Conservation (phyloP, 2,888 invertebrate genomes). For the Euproctis similis region DNA sequence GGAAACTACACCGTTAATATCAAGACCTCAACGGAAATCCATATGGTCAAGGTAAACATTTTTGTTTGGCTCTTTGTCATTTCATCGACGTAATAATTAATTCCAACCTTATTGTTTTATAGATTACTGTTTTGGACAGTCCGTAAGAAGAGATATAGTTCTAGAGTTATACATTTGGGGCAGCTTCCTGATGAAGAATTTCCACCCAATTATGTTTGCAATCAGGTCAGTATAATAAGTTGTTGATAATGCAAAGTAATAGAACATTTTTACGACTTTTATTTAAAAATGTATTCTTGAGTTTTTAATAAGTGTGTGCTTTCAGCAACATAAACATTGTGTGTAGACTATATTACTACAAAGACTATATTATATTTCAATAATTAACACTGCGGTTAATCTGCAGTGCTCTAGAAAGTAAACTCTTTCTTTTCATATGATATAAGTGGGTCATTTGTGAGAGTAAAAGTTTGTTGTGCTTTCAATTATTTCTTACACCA, state of each 20-base stretch:
- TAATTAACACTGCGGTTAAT: too few relatives aligned
- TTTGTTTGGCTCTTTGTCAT: slow-evolving; percentile 21
- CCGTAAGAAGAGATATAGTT: slow-evolving; percentile 83
- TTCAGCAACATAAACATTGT: background rate
- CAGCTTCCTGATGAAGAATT: slow-evolving; percentile 87
- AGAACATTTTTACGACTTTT: too few relatives aligned
- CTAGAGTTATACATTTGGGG: slow-evolving; percentile 86
- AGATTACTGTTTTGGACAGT: slow-evolving; percentile 88
- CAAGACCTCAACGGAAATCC: slow-evolving; percentile 56
- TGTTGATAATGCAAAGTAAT: too few relatives aligned
- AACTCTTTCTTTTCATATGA: slow-evolving; percentile 8
- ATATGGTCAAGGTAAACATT: slow-evolving; percentile 62
- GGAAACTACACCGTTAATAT: slow-evolving; percentile 64
- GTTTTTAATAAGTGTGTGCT: background rate
- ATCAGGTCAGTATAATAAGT: slow-evolving; percentile 82
- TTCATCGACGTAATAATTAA: slow-evolving; percentile 18
- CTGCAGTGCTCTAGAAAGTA: too few relatives aligned
- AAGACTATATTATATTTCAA: too few relatives aligned
- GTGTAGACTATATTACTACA: too few relatives aligned
- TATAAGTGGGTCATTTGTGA: slow-evolving; percentile 13
- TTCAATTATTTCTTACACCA: too few relatives aligned
- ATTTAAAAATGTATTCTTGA: too few relatives aligned
- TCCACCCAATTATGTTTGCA: slow-evolving; percentile 96
- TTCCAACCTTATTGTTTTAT: slow-evolving; percentile 24
- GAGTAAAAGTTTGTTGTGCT: slow-evolving; percentile 11